These are phyloP conservation scores for Bicyclus anynana DNA, from an alignment of 1,140 invertebrate genomes.

Conservation along the genomic window DNA sequence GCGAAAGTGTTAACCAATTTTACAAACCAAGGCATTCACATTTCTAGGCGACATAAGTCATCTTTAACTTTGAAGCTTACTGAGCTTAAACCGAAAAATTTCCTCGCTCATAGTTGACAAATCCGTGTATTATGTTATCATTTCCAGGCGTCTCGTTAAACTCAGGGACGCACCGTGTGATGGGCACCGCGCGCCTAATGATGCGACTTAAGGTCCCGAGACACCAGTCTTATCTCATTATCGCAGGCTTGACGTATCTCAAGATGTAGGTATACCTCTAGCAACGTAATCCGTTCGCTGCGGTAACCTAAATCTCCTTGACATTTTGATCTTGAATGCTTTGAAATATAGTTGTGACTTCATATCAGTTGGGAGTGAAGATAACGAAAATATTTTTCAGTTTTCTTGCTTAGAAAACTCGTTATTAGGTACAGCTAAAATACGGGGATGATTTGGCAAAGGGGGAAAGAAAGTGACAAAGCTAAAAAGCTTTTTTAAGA, in stretches of 20 bases:
- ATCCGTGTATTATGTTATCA: background rate
- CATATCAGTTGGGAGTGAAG: too few species aligned
- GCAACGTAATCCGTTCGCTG: background rate
- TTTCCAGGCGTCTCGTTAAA: background rate
- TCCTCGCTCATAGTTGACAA: background rate
- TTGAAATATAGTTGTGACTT: background rate
- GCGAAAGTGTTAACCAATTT: too few species aligned
- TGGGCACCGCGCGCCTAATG: background rate
- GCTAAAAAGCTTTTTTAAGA: too few species aligned
- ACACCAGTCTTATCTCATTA: background rate
- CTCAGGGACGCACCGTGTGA: background rate
- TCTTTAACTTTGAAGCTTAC: too few species aligned
- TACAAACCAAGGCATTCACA: too few species aligned
- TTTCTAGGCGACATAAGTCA: too few species aligned
- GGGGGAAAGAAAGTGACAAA: too few species aligned
- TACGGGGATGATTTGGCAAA: too few species aligned
- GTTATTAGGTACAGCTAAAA: too few species aligned
- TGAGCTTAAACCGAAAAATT: too few species aligned
- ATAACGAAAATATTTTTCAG: too few species aligned
- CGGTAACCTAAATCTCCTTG: background rate
- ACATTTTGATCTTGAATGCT: background rate
- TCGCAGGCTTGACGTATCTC: background rate
- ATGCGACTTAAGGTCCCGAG: background rate
- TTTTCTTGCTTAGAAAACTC: too few species aligned
- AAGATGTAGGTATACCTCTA: background rate